Conservation (phyloP, 2,888 invertebrate genomes). For the Caenorhabditis macrosperma region DNA sequence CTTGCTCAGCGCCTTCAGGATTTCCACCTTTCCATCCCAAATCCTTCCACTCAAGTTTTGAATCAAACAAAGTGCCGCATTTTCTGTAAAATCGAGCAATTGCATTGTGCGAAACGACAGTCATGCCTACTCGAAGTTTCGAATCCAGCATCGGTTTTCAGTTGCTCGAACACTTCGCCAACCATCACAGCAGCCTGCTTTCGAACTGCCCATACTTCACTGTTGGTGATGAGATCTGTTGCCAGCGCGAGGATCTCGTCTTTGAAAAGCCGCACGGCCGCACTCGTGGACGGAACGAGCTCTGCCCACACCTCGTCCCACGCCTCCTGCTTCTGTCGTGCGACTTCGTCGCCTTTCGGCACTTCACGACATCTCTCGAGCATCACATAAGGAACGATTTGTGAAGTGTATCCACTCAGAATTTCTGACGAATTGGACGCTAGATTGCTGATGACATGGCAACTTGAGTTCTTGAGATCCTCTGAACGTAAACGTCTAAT, state of each 20-base stretch:
- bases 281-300: slow-evolving; percentile 64
- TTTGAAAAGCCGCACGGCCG: slow-evolving; percentile 65
- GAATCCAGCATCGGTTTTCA: slow-evolving; percentile 20
- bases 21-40: slow-evolving; percentile 71
- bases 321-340: slow-evolving; percentile 60
- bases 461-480: slow-evolving; percentile 62
- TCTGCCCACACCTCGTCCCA: slow-evolving; percentile 73
- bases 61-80: slow-evolving; percentile 52
- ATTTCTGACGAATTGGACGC: slow-evolving; percentile 64
- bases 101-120: too few relatives aligned
- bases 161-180: slow-evolving; percentile 30
- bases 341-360: slow-evolving; percentile 67
- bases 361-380: slow-evolving; percentile 66
- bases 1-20: slow-evolving; percentile 61
- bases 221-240: slow-evolving; percentile 64
- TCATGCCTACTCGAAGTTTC: slow-evolving; percentile 19
- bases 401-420: slow-evolving; percentile 56
- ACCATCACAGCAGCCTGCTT: slow-evolving; percentile 69
- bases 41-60: slow-evolving; percentile 68
- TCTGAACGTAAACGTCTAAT: slow-evolving; percentile 48
- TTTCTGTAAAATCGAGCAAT: slow-evolving; percentile 45
- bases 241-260: slow-evolving; percentile 66
- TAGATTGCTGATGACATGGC: slow-evolving; percentile 66
- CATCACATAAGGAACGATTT: slow-evolving; percentile 68
- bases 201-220: slow-evolving; percentile 67